Conservation (phyloP, 2,113 vertebrate genomes). For the Oryctolagus cuniculus region DNA sequence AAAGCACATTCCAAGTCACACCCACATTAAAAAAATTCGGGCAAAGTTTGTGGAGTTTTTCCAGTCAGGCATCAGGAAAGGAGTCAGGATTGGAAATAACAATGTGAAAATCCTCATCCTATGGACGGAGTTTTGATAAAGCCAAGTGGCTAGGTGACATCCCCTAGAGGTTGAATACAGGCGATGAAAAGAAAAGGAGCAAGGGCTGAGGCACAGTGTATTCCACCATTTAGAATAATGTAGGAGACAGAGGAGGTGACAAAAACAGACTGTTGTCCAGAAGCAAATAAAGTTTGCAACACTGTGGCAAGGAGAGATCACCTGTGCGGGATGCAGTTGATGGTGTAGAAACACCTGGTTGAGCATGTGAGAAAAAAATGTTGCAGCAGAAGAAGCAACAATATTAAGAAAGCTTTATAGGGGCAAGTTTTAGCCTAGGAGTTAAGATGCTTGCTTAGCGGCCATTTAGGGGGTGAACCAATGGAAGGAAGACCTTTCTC, state of each 20-base stretch:
- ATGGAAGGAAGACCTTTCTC: no score
- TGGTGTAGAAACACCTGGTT: neutral
- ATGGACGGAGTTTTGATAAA: neutral
- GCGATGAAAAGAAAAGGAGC: neutral
- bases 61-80: neutral
- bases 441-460: no score
- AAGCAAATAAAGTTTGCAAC: neutral
- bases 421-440: no score
- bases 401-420: neutral
- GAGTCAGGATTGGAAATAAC: neutral
- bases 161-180: neutral
- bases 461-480: no score
- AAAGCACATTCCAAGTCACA: neutral
- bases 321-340: neutral
- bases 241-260: neutral
- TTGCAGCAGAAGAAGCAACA: neutral
- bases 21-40: neutral
- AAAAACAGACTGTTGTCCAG: neutral
- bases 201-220: neutral
- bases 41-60: neutral
- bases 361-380: neutral
- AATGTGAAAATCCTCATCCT: neutral
- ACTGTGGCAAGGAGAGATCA: accelerated
- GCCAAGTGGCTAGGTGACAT: neutral
- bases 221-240: neutral